Evolutionary conservation across 1,140 invertebrate species (phyloP), one percentile per base, ranked within the genome.

Genomic region (Sitophilus oryzae): DNA sequence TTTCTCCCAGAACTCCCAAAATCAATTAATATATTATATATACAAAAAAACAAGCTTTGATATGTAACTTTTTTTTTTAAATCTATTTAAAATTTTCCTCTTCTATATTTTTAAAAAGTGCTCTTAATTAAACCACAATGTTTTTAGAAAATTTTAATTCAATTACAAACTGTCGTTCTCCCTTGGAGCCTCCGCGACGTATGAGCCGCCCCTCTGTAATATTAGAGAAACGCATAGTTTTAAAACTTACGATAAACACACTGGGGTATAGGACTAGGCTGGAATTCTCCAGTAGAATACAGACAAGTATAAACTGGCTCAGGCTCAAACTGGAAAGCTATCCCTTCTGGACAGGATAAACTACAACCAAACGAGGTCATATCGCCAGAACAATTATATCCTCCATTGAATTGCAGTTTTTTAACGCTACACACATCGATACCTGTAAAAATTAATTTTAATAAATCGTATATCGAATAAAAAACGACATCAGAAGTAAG

Each of bases 381-480:
- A 58, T 81, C 74, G 2, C 80, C 82, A 1, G 72, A 75, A 62
- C 88, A 91, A 23, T 80, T 80, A 67, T 84, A 87, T 18, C 77
- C 82, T 2, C 88, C 88, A 67, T 89, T 89, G 66, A 89, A 89
- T 0, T 76, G 75, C 15, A 88, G 61, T 44, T 81, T 82, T 23
- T 77, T 73, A 1, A 77, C 66, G 55, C 75, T 76, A 65, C 86
- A 88, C 1, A 60, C 73, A 21, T 74, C 72, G 1, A 76, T 66
- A 43, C 77, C 85, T 87, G 64, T 2, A 69, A 63, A 67, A 43
- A 60, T 35, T 20, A 50, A 41, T 36, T 35, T 35, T 47, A 8
- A 45, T 34, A 35, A 18, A 43, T 6, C 15, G 20, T 16, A 48
- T 5, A 5, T 10, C 6, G 5, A 10, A 22, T 8, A 8, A 19